Conservation (phyloP, 2,113 vertebrate species). For the Sturnira hondurensis region DNA sequence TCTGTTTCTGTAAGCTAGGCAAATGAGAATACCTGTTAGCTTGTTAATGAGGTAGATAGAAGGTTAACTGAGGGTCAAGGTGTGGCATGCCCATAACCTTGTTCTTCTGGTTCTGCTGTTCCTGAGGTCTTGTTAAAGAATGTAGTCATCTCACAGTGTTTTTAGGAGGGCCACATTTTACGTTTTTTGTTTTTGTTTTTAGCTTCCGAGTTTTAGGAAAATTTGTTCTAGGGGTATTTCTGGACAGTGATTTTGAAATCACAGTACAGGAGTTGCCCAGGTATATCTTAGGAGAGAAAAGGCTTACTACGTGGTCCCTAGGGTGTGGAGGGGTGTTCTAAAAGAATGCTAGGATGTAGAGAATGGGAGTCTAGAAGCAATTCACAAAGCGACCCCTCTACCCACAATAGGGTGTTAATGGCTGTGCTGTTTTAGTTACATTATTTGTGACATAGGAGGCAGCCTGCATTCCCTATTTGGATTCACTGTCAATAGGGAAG, state of each 20-base stretch:
- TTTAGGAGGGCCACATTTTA: not conserved
- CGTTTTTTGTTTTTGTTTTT: not conserved
- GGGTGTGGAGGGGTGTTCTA: not conserved
- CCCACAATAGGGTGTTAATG: not conserved
- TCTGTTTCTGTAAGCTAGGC: not conserved
- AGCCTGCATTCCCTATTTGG: not conserved
- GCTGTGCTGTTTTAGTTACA: not conserved
- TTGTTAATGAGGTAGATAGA: not conserved
- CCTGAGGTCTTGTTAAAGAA: not conserved
- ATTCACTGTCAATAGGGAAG: not conserved
- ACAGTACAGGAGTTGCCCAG: not conserved
- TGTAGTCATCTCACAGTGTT: not conserved
- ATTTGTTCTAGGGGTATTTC: not conserved
- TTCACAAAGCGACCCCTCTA: not conserved
- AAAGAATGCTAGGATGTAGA: not conserved
- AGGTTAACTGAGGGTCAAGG: not conserved
- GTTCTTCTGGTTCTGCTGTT: not conserved
- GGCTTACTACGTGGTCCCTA: not conserved
- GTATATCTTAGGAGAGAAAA: not conserved
- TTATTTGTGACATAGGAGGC: not conserved
- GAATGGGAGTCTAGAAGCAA: not conserved
- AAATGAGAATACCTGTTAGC: not conserved
- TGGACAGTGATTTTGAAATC: not conserved
- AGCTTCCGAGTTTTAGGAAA: not conserved
- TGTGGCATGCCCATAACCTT: accelerated